Percentiles rank a stretch among this genome's conserved stretches.
Evolutionary conservation across 2,888 invertebrate species (phyloP).

Genomic region (Pseudolycoriella hygida): DNA sequence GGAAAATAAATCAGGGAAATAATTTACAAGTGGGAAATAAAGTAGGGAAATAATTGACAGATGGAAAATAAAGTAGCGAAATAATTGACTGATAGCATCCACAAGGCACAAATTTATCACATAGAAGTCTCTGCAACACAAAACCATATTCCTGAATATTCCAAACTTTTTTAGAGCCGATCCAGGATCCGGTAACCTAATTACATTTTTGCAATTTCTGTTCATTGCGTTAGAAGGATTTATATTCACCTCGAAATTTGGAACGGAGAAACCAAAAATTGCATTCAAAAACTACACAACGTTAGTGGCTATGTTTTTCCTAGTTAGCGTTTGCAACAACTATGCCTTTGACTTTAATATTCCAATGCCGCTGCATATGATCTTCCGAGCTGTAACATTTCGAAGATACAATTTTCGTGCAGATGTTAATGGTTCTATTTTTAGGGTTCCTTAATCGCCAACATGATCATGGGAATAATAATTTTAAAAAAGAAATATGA

Average conservation of each 20-base stretch:
- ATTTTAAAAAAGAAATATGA: constrained; percentile 71
- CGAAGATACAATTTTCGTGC: too few species aligned
- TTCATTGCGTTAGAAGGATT: constrained; percentile 85
- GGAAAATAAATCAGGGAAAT: too few species aligned
- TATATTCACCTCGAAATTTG: constrained; percentile 67
- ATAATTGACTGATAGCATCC: too few species aligned
- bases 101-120: too few species aligned
- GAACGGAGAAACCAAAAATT: constrained; percentile 55
- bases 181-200: constrained; percentile 82
- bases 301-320: constrained; percentile 78
- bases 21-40: too few species aligned
- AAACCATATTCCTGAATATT: too few species aligned
- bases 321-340: constrained; percentile 82
- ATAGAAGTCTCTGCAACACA: too few species aligned
- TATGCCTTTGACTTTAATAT: constrained; percentile 94
- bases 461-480: constrained; percentile 86
- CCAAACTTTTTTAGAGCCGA: too few species aligned
- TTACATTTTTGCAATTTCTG: constrained; percentile 88
- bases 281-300: constrained; percentile 63
- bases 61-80: too few species aligned
- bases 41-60: too few species aligned
- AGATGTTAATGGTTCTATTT: too few species aligned
- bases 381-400: constrained; percentile 89
- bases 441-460: constrained; percentile 93
- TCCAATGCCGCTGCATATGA: constrained; percentile 96